These are phyloP conservation scores for Flabesymbios commensalis DNA, from an alignment of 2,888 invertebrate species.

Conservation along the genomic window DNA sequence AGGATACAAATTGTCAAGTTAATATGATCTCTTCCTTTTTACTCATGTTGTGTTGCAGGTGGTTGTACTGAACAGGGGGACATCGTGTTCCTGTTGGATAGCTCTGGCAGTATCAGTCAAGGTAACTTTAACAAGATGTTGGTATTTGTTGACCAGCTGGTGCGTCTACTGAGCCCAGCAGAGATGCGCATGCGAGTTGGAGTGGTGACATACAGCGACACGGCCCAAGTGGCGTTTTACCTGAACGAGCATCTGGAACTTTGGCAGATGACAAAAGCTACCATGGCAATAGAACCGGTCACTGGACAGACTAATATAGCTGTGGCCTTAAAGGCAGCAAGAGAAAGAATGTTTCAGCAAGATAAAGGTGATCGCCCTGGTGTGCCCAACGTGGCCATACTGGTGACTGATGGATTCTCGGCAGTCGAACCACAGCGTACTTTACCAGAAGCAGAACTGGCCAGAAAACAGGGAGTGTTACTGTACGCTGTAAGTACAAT, in stretches of 20 bases:
- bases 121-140: conserved; percentile 46
- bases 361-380: conserved; percentile 46
- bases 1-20: too few relatives aligned
- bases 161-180: conserved; percentile 14
- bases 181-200: conserved; percentile 26
- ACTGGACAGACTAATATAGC: conserved; percentile 53
- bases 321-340: conserved; percentile 43
- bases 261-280: conserved; percentile 13
- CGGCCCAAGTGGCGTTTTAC: conserved; percentile 42
- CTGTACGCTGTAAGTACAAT: conserved; percentile 31
- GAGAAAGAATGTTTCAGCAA: conserved; percentile 42
- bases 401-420: conserved; percentile 52
- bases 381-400: conserved; percentile 40
- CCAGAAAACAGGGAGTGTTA: conserved; percentile 14
- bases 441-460: conserved; percentile 14
- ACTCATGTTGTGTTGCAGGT: too few relatives aligned
- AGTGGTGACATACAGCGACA: conserved; percentile 29
- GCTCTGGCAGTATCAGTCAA: conserved; percentile 49
- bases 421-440: conserved; percentile 25
- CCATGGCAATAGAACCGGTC: conserved; percentile 43
- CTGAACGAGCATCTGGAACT: conserved; percentile 20
- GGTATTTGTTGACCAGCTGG: conserved; percentile 45
- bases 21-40: too few relatives aligned
- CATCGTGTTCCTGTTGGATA: conserved; percentile 48
- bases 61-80: conserved; percentile 35